Conservation (phyloP, 1,140 invertebrate genomes). For the Holotrichia oblita region DNA sequence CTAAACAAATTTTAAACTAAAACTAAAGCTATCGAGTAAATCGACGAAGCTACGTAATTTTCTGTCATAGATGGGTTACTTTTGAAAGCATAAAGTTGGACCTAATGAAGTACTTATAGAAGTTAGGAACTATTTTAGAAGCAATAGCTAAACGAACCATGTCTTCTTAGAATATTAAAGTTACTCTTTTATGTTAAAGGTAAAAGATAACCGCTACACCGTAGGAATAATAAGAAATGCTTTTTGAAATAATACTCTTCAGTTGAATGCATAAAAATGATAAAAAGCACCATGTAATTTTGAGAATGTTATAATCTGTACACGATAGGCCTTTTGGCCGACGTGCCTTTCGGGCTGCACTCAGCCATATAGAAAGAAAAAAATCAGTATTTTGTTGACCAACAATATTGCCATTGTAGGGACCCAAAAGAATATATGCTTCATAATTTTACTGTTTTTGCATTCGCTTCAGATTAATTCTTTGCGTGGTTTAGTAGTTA, state of each 20-base stretch:
- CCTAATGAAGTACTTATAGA: background rate
- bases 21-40: too few relatives aligned
- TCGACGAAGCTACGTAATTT: too few relatives aligned
- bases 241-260: background rate
- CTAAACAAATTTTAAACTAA: too few relatives aligned
- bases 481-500: too few relatives aligned
- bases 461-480: background rate
- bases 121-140: background rate
- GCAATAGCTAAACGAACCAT: background rate
- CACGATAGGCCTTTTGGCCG: too few relatives aligned
- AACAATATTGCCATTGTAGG: too few relatives aligned
- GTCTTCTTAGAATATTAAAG: background rate
- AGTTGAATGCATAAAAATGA: constrained; percentile 32
- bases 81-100: background rate
- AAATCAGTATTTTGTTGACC: too few relatives aligned
- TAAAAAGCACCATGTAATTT: background rate
- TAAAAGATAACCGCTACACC: background rate
- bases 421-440: too few relatives aligned
- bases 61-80: too few relatives aligned
- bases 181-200: background rate
- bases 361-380: too few relatives aligned
- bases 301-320: background rate
- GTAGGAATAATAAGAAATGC: background rate
- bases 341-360: too few relatives aligned
- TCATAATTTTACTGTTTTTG: too few relatives aligned